phyloP scores from a whole-genome alignment of 2,113 vertebrate species.

The Alaudala cheleensis region DNA sequence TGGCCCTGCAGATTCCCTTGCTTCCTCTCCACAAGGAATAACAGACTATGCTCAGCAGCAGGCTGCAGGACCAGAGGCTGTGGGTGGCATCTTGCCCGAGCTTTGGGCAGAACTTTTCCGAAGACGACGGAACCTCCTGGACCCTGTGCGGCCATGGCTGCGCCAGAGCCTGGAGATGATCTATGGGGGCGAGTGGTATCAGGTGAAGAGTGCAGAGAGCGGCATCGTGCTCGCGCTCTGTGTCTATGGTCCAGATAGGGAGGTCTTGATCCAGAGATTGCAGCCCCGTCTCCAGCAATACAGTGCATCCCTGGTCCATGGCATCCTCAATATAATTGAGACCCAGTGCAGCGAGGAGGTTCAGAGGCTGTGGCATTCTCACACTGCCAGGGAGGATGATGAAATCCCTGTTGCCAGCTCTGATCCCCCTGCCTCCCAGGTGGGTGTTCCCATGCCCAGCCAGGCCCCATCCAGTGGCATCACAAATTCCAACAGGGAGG shows the following conservation, averaged over 20 bases:
- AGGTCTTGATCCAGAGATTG: neutral
- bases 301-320: neutral
- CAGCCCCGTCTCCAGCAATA: neutral
- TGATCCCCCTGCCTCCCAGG: neutral
- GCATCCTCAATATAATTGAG: neutral
- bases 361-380: neutral
- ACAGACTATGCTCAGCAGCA: neutral
- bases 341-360: neutral
- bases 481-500: fast-evolving
- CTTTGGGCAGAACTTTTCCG: neutral
- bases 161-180: neutral
- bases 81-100: neutral
- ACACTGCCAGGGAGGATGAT: neutral
- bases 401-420: neutral
- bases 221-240: neutral
- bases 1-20: neutral
- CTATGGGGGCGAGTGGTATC: neutral
- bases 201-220: neutral
- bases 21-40: neutral
- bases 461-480: neutral
- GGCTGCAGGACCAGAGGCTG: neutral
- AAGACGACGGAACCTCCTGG: neutral
- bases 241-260: neutral
- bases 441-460: neutral
- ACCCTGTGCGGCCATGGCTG: neutral